Conservation (phyloP, 2,113 vertebrate genomes). For the Pygathrix nemaeus region DNA sequence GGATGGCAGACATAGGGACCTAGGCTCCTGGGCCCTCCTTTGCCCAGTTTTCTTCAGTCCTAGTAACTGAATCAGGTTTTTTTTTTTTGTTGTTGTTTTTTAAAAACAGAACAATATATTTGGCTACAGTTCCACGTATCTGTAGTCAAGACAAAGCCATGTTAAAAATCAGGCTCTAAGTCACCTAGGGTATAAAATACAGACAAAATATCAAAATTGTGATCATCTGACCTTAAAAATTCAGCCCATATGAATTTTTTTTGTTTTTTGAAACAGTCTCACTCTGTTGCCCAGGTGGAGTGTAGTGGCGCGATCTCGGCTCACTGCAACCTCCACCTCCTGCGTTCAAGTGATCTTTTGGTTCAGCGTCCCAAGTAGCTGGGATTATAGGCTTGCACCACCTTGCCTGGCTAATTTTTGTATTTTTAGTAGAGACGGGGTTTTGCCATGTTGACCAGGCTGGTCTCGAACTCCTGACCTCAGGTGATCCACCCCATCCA, state of each 20-base stretch:
- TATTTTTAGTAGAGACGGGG: no score
- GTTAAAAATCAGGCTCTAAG: neutral
- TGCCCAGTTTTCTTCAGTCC: neutral
- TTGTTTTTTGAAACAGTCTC: neutral
- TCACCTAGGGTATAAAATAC: neutral
- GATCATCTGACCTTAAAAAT: neutral
- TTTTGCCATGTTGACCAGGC: no score
- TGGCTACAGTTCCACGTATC: neutral
- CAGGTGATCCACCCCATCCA: no score
- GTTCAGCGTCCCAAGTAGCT: neutral
- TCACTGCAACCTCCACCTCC: neutral
- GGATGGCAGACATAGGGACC: neutral
- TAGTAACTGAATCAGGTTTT: no score
- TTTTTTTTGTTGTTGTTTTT: rapidly evolving
- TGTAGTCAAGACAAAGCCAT: neutral
- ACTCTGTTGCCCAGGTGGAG: neutral
- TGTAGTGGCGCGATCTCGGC: rapidly evolving
- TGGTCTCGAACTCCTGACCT: no score
- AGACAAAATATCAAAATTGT: neutral
- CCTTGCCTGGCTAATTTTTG: no score
- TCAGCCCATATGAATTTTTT: neutral
- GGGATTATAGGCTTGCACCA: no score
- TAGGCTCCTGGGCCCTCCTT: rapidly evolving
- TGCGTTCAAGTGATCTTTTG: no score
- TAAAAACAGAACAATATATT: neutral